phyloP scores from a whole-genome alignment of 1,140 invertebrate genomes.

The Drosophila mayri region DNA sequence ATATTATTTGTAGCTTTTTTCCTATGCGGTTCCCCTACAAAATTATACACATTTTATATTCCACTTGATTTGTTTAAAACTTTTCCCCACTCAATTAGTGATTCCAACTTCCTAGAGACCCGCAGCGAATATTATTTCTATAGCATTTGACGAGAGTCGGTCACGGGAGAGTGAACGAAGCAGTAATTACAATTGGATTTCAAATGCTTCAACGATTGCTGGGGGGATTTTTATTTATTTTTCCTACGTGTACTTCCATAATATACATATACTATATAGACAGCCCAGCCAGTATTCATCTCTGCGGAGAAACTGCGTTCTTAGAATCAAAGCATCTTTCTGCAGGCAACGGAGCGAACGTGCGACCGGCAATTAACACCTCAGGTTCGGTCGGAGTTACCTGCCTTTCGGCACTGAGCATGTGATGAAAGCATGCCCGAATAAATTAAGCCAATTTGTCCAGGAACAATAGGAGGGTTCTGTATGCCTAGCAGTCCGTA shows the following conservation, averaged over 20 bases:
- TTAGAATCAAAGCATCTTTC: conserved; percentile 44
- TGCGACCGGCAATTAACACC: conserved; percentile 60
- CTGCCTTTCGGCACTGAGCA: conserved; percentile 29
- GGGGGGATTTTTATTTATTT: conserved; percentile 50
- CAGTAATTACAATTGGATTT: conserved; percentile 50
- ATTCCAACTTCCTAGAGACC: conserved; percentile 37
- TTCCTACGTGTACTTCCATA: conserved; percentile 21
- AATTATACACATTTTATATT: conserved; percentile 13
- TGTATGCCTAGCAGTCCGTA: conserved; percentile 52
- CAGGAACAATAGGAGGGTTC: conserved; percentile 54
- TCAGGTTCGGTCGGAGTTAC: conserved; percentile 30
- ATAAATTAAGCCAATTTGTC: conserved; percentile 64
- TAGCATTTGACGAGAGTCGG: conserved; percentile 41
- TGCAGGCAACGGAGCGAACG: conserved; percentile 22
- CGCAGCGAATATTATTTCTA: conserved; percentile 42
- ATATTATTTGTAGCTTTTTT: conserved; percentile 1
- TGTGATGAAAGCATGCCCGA: conserved; percentile 66
- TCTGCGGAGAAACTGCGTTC: conserved; percentile 47
- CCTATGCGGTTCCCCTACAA: not conserved
- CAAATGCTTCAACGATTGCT: conserved; percentile 26
- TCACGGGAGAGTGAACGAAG: conserved; percentile 58
- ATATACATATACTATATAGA: not conserved
- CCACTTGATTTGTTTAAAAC: conserved; percentile 44
- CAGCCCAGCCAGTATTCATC: not conserved
- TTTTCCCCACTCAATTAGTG: conserved; percentile 41